phyloP scores from a whole-genome alignment of 2,888 invertebrate species.

The Chironomus tentans region DNA sequence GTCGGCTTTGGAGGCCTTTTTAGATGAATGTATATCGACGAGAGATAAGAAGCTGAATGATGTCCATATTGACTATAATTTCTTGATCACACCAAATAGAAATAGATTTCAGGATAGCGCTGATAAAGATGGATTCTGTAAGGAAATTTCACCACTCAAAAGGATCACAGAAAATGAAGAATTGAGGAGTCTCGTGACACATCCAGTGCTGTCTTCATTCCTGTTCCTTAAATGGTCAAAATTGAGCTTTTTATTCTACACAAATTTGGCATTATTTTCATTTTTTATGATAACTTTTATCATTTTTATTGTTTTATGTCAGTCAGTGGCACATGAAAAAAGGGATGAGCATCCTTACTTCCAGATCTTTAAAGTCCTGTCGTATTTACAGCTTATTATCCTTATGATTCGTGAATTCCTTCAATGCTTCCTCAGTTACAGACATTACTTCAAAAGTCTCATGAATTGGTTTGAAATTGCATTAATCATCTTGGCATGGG shows the following conservation, averaged over 20 bases:
- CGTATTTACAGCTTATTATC: conserved; percentile 42
- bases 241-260: conserved; percentile 61
- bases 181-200: conserved; percentile 59
- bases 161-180: conserved; percentile 62
- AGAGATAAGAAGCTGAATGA: conserved; percentile 60
- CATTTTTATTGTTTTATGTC: conserved; percentile 58
- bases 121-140: conserved; percentile 14
- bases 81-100: conserved; percentile 53
- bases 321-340: conserved; percentile 47
- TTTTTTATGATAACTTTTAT: conserved; percentile 59
- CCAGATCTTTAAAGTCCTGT: neutral
- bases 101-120: conserved; percentile 38
- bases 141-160: conserved; percentile 63
- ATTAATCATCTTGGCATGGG: conserved; percentile 53
- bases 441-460: conserved; percentile 54
- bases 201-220: conserved; percentile 72
- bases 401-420: conserved; percentile 59
- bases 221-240: conserved; percentile 73
- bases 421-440: conserved; percentile 60
- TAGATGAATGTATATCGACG: conserved; percentile 63
- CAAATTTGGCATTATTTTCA: conserved; percentile 63
- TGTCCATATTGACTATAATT: conserved; percentile 63
- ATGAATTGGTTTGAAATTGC: conserved; percentile 69
- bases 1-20: conserved; percentile 57
- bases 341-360: conserved; percentile 31